Evolutionary conservation across 2,888 invertebrate genomes (phyloP), one percentile per base, ranked within the genome.

Genomic region (Hylaea fasciaria): DNA sequence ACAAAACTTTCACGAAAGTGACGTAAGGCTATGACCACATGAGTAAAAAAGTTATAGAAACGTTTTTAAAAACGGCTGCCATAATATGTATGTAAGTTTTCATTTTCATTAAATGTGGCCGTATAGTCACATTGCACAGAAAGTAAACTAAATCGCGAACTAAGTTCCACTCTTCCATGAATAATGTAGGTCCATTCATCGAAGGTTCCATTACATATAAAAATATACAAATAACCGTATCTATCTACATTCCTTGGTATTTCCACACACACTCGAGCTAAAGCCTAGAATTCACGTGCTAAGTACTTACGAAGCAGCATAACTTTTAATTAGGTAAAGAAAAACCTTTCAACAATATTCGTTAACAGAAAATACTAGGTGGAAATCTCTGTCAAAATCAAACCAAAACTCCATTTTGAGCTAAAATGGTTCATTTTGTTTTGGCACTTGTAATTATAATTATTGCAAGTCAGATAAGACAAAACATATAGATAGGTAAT

Each of bases 1-100:
- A 57, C 57, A 57, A 51, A 52, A 57, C 41, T 28, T 46, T 51
- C 13, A 39, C 22, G 32, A 14, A 47, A 28, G 47, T 51, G 12
- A 39, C 22, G 32, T 32, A 47, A 28, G 47, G 39, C 48, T 17
- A 14, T 39, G 37, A 16, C 43, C 44, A 50, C 7, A 46, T 13
- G 12, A 39, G 17, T 2, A 7, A 49, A 37, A 56, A 32, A 55
- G 22, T 22, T 22, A 3, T 22, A 2, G n/a, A 39, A 39, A 39
- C n/a, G n/a, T 39, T n/a, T 3, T 3, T 3, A 22, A 22, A 22
- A 22, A 22, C 5, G 22, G 11, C 35, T 3, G 9, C 1, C 35
- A 53, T 47, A 12, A 47, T 45, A 37, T 41, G 37, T 11, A 29
- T n/a, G n/a, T n/a, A n/a, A n/a, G n/a, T n/a, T 4, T 41, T 9